Conservation (phyloP, 2,113 vertebrate species). For the Puma concolor region DNA sequence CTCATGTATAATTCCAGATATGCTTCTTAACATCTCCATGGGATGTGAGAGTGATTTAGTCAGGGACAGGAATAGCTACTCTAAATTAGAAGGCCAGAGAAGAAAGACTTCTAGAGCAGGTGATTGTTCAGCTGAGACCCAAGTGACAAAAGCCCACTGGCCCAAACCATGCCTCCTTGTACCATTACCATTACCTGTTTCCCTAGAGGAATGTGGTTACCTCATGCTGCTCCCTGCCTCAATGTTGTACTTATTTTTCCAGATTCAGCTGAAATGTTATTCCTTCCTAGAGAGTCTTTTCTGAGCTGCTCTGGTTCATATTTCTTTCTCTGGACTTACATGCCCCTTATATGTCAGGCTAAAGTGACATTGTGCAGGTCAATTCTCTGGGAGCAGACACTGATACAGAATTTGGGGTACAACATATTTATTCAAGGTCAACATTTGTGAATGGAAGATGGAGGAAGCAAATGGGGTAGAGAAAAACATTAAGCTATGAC, state of each 20-base stretch:
- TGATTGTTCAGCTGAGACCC: background rate
- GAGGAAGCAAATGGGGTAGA: background rate
- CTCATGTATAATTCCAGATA: background rate
- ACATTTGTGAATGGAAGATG: background rate
- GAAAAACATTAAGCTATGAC: background rate
- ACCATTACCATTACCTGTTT: background rate
- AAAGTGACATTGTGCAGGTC: background rate
- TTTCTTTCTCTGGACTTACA: background rate
- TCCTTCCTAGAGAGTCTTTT: background rate
- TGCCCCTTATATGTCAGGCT: background rate
- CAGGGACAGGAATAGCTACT: background rate
- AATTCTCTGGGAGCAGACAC: background rate
- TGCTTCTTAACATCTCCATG: background rate
- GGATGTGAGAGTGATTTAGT: background rate
- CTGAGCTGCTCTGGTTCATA: background rate
- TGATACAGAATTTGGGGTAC: background rate
- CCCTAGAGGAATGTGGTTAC: background rate
- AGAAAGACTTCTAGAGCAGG: background rate
- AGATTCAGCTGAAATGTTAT: background rate
- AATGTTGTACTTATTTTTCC: background rate
- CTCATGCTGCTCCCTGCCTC: background rate
- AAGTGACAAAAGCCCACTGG: background rate
- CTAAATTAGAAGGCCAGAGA: background rate
- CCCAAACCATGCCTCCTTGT: background rate
- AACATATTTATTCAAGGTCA: background rate